Evolutionary conservation across 2,797 vertebrate genomes (phyloP).

Genomic region (Ptychadena robeensis): DNA sequence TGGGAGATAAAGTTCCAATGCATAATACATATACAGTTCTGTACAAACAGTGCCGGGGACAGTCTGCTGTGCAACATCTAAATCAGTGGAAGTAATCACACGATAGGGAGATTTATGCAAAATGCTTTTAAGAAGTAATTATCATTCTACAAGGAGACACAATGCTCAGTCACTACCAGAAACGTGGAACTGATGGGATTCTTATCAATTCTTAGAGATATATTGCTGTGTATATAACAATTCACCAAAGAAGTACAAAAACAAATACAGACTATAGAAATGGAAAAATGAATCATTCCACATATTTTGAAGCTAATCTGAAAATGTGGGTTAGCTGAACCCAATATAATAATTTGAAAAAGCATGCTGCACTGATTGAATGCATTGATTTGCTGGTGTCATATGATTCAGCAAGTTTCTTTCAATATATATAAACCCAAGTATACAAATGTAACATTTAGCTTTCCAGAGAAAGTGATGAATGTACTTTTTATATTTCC

Average conservation of each 20-base stretch:
- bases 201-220: slow-evolving; percentile 35
- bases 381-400: background rate
- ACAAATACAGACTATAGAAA: background rate
- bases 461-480: too few species aligned
- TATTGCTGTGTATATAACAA: background rate
- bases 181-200: slow-evolving; percentile 33
- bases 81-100: slow-evolving; percentile 54
- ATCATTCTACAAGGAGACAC: slow-evolving; percentile 28
- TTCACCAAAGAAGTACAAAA: background rate
- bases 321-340: background rate
- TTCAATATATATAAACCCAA: background rate
- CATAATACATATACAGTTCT: slow-evolving; percentile 53
- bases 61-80: slow-evolving; percentile 31
- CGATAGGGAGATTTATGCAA: slow-evolving; percentile 51
- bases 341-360: background rate
- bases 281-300: background rate
- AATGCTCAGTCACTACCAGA: slow-evolving; percentile 21
- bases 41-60: slow-evolving; percentile 28
- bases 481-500: too few species aligned
- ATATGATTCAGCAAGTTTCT: background rate
- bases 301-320: background rate
- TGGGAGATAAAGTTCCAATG: slow-evolving; percentile 57
- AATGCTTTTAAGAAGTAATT: slow-evolving; percentile 52
- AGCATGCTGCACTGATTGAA: too few species aligned
- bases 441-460: background rate